These are phyloP conservation scores for Pyrocoelia pectoralis DNA, from an alignment of 2,888 invertebrate genomes.

Conservation along the genomic window DNA sequence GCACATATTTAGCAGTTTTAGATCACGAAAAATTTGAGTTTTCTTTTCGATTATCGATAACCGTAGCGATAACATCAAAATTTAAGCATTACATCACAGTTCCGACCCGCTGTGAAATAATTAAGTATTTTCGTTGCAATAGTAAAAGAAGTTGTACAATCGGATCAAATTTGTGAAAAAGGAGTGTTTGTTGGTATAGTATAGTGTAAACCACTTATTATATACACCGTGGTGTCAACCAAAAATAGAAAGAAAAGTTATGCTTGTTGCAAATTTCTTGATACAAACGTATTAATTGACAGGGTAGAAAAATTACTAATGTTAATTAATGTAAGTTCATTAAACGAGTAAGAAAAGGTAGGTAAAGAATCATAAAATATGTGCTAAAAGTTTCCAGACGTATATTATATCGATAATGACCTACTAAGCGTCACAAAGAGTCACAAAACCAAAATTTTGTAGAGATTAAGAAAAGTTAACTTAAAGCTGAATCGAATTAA, in stretches of 20 bases:
- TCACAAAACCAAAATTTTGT: conserved; percentile 19
- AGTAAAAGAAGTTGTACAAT: not conserved
- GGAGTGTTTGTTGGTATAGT: not conserved
- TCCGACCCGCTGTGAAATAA: not conserved
- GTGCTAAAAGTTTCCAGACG: not conserved
- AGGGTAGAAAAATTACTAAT: not conserved
- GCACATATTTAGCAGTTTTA: not conserved
- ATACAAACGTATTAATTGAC: not conserved
- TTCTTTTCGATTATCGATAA: not conserved
- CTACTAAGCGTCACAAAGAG: not conserved
- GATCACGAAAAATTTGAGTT: conserved; percentile 4
- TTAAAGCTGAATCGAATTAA: conserved; percentile 41
- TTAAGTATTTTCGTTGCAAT: not conserved
- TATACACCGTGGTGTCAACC: not conserved
- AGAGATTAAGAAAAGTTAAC: conserved; percentile 31
- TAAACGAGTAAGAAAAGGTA: not conserved
- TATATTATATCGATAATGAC: not conserved
- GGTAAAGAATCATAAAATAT: not conserved
- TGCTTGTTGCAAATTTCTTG: not conserved
- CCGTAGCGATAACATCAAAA: not conserved
- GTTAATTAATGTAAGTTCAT: not conserved
- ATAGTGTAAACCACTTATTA: not conserved
- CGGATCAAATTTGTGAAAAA: not conserved
- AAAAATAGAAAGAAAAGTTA: not conserved
- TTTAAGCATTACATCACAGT: not conserved